phyloP scores from a whole-genome alignment of 2,888 invertebrate genomes.

The Periphyllus acericola region DNA sequence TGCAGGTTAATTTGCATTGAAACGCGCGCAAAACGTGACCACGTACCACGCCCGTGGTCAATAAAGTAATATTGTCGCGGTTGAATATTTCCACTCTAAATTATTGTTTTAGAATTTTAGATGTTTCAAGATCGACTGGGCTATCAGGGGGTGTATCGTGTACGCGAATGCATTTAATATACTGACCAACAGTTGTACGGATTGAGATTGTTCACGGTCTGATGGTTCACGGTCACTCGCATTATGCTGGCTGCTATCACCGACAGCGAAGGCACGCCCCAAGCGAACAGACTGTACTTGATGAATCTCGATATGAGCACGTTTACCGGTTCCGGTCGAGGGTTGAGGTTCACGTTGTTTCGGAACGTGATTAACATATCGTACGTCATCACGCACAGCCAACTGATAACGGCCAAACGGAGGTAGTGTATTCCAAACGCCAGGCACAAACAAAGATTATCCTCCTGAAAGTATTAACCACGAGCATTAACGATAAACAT shows the following conservation, averaged over 20 bases:
- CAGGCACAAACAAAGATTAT: constrained; percentile 73
- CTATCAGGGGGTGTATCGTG: no score
- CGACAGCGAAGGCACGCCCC: constrained; percentile 74
- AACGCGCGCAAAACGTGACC: no score
- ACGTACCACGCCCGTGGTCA: no score
- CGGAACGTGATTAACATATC: constrained; percentile 71
- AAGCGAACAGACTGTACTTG: constrained; percentile 74
- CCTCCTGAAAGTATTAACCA: constrained; percentile 69
- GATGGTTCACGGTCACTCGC: constrained; percentile 69
- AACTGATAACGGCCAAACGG: constrained; percentile 75
- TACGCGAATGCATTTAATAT: not conserved
- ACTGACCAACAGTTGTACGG: constrained; percentile 71
- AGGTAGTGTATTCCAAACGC: constrained; percentile 75
- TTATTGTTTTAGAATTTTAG: no score
- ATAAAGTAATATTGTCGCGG: no score
- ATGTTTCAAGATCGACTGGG: no score
- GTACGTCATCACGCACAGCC: constrained; percentile 76
- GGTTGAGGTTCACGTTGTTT: constrained; percentile 69
- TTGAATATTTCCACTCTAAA: no score
- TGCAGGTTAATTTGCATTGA: no score
- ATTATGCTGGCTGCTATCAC: constrained; percentile 70
- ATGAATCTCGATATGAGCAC: constrained; percentile 69
- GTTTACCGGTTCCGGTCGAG: constrained; percentile 67
- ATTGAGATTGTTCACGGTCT: constrained; percentile 69
- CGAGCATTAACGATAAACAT: no score